Evolutionary conservation across 2,113 vertebrate genomes (phyloP).

Genomic region (Eptesicus fuscus): DNA sequence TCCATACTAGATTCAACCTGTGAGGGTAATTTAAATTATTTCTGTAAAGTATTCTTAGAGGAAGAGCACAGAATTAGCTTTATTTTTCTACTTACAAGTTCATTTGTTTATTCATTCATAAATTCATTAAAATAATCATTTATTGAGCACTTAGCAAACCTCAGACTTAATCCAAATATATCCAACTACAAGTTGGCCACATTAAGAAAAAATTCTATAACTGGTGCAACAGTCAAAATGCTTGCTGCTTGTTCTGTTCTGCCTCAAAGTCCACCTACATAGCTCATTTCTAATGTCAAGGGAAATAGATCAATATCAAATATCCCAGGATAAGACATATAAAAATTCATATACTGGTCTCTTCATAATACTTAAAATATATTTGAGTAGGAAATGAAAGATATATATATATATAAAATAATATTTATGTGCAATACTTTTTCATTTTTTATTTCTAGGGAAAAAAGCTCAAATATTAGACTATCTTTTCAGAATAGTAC

Average conservation of each 20-base stretch:
- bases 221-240: background rate
- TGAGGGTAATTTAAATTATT: background rate
- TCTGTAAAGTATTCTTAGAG: background rate
- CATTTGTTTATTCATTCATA: background rate
- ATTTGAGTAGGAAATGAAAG: background rate
- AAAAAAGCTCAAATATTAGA: background rate
- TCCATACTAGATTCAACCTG: background rate
- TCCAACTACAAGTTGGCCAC: background rate
- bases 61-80: background rate
- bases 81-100: slow-evolving; percentile 6
- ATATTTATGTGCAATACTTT: slow-evolving; percentile 18
- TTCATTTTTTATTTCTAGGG: background rate
- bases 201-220: background rate
- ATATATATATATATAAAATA: background rate
- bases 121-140: slow-evolving; percentile 3
- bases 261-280: background rate
- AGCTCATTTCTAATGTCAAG: background rate
- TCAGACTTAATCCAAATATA: background rate
- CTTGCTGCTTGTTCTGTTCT: background rate
- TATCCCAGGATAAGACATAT: background rate
- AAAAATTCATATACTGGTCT: background rate
- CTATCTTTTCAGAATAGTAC: background rate
- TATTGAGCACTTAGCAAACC: background rate
- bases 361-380: background rate
- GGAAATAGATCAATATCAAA: background rate